Percentiles rank a stretch among this genome's conserved stretches.
Conservation (phyloP, 2,888 invertebrate genomes). For the Harpagoxenus sublaevis region DNA sequence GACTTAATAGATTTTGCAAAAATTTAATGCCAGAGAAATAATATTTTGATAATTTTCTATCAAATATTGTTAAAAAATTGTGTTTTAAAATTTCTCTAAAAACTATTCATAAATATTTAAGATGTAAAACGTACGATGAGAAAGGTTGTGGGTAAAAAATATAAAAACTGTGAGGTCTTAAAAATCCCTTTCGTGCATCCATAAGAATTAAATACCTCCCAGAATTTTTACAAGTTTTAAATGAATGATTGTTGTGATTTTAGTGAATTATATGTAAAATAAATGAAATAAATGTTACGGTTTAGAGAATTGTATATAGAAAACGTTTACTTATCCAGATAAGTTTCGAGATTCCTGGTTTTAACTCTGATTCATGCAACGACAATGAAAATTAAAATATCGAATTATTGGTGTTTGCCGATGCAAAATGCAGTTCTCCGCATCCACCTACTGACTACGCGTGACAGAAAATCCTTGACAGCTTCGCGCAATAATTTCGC, state of each 20-base stretch:
- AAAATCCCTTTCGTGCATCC: not conserved
- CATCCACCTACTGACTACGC: constrained; percentile 54
- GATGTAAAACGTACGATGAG: not conserved
- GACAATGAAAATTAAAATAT: not conserved
- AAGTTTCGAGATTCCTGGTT: not conserved
- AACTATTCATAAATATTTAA: not conserved
- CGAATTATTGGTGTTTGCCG: not conserved
- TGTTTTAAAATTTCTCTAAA: not conserved
- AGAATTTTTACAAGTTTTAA: not conserved
- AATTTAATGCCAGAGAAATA: not conserved
- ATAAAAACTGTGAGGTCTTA: not conserved
- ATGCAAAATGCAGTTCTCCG: not conserved
- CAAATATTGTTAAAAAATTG: not conserved
- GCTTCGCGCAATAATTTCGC: constrained; percentile 59
- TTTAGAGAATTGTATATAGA: not conserved
- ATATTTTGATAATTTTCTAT: not conserved
- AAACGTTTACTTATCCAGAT: not conserved
- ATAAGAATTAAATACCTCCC: not conserved
- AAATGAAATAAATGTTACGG: not conserved
- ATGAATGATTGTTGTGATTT: not conserved
- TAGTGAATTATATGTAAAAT: not conserved
- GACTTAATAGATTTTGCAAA: not conserved
- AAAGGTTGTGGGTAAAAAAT: not conserved
- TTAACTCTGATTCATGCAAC: not conserved
- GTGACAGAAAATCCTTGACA: constrained; percentile 37